These are phyloP conservation scores for Drosophila glabriapex DNA, from an alignment of 2,888 invertebrate species.

Conservation along the genomic window DNA sequence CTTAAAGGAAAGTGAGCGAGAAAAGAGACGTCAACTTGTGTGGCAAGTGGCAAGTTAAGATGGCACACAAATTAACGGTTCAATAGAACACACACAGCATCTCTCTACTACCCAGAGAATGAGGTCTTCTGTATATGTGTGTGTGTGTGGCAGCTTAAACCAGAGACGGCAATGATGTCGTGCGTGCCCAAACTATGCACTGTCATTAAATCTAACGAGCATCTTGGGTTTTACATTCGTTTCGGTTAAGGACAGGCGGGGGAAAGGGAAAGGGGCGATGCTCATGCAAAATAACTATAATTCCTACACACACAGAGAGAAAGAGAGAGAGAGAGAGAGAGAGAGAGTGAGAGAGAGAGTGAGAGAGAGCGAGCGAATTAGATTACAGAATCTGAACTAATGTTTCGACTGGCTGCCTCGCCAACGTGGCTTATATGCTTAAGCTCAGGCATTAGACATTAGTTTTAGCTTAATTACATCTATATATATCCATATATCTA, in stretches of 20 bases:
- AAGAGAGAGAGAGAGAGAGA: not conserved
- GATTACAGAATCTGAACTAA: slow-evolving; percentile 18
- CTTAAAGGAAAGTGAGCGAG: slow-evolving; percentile 17
- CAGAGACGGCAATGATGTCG: slow-evolving; percentile 68
- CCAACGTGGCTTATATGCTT: slow-evolving; percentile 34
- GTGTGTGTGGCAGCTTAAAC: slow-evolving; percentile 39
- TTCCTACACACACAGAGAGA: slow-evolving; percentile 10
- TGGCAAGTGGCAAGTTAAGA: slow-evolving; percentile 64
- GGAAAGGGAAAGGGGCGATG: not conserved
- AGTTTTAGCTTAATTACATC: slow-evolving; percentile 46
- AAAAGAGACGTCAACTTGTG: slow-evolving; percentile 39
- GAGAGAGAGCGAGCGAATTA: not conserved
- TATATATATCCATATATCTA: slow-evolving; percentile 8
- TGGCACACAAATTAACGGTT: slow-evolving; percentile 76
- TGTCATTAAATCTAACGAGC: slow-evolving; percentile 78
- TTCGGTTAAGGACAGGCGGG: slow-evolving; percentile 4
- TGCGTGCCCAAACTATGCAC: slow-evolving; percentile 77
- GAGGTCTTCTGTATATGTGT: slow-evolving; percentile 48
- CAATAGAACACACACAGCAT: slow-evolving; percentile 62
- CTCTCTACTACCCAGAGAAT: slow-evolving; percentile 38
- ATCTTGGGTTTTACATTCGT: slow-evolving; percentile 36
- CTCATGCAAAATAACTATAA: slow-evolving; percentile 52
- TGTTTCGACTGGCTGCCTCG: slow-evolving; percentile 1
- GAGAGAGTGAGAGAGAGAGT: not conserved
- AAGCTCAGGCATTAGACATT: slow-evolving; percentile 54